Evolutionary conservation across 2,888 invertebrate genomes (phyloP), one percentile per base, ranked within the genome.

Genomic region (Lasioglossum figueresi): DNA sequence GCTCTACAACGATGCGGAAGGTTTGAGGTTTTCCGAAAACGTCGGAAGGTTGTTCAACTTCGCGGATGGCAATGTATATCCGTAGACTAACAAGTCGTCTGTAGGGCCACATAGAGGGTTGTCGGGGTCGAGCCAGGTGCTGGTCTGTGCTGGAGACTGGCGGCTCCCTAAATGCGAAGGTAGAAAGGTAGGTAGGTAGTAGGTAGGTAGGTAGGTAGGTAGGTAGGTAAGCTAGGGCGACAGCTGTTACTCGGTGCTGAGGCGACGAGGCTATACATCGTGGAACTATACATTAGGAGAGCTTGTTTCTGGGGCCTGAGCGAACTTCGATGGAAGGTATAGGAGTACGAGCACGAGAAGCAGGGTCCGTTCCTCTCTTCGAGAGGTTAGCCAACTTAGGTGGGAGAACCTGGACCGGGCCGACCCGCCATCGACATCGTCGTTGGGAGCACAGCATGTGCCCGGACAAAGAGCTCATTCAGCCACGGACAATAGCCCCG

Each of bases 401-500:
- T 73, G 70, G 66, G 63, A 76, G 85, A 81, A 73, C 78, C 79
- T 77, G 80, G 81, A 76, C 79, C 79, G 68, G 40, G 40, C n/a
- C 40, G 70, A 80, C 59, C 37, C 66, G 56, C 37, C 79, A 45
- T 70, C 83, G 81, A 82, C 88, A 79, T 79, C 88, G 59, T 88
- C 88, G 52, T 79, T 84, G 73, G 80, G 74, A 80, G 74, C 91
- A 81, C 88, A 52, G 52, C 90, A 86, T 82, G 89, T 89, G 87
- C 83, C 83, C 45, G 83, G 78, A 89, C 92, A 91, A 91, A 91
- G 90, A 86, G 84, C 88, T 85, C 87, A 90, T 91, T 92, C 90
- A 91, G 79, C 82, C 73, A 80, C 80, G 88, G 89, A 90, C 91
- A 92, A 92, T 91, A 85, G 89, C 79, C 85, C 85, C 84, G 84